phyloP scores from a whole-genome alignment of 2,113 vertebrate genomes.

The Alectura lathami region DNA sequence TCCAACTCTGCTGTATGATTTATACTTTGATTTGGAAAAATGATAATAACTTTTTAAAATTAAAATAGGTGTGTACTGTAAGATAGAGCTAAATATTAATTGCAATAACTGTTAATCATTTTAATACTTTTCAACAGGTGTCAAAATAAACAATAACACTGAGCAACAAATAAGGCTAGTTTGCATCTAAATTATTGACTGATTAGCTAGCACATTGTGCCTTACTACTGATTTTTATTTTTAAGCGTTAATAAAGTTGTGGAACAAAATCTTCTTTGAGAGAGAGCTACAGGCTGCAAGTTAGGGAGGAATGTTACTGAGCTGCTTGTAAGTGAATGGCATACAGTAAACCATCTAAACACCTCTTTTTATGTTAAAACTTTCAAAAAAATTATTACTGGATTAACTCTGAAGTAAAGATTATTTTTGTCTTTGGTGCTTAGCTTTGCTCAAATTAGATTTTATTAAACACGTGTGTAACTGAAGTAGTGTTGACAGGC shows the following conservation, averaged over 20 bases:
- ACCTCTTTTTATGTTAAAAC: background rate
- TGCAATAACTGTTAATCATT: background rate
- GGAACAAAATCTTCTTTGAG: background rate
- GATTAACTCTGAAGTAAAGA: background rate
- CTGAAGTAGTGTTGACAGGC: background rate
- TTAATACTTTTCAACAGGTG: background rate
- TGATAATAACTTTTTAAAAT: background rate
- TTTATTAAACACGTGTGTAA: background rate
- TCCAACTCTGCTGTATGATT: background rate
- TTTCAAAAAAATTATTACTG: background rate
- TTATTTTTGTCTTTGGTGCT: background rate
- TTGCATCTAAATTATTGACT: background rate
- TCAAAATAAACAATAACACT: background rate
- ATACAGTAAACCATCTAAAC: background rate
- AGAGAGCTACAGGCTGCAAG: background rate
- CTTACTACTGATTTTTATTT: background rate
- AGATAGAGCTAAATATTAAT: background rate
- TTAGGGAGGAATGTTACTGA: background rate
- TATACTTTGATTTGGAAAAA: background rate
- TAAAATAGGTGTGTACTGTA: background rate
- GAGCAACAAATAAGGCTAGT: background rate
- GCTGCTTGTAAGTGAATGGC: background rate
- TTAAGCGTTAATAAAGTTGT: background rate
- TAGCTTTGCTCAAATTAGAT: background rate
- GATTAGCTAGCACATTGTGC: background rate